These are phyloP conservation scores for Micrasema longulum DNA, from an alignment of 1,140 invertebrate species.

Conservation along the genomic window DNA sequence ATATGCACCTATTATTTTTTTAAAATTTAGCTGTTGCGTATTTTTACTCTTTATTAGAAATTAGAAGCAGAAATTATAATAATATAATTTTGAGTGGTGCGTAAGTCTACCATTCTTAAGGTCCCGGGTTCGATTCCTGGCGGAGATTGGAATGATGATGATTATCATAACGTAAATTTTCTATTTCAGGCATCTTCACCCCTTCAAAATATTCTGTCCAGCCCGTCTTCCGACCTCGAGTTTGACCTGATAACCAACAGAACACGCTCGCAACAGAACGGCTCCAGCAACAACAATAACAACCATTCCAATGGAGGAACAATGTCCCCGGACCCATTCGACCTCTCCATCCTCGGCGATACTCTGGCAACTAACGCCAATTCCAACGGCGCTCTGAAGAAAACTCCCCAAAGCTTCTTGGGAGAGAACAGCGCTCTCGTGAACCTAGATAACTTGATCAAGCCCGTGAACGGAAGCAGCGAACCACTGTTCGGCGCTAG, in stretches of 20 bases:
- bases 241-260: conserved; percentile 85
- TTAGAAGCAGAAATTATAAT: no score
- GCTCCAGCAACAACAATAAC: conserved; percentile 59
- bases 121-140: no score
- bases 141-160: no score
- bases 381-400: conserved; percentile 71
- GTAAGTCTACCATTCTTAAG: no score
- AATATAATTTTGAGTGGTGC: no score
- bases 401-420: conserved; percentile 92
- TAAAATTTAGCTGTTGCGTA: no score
- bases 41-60: no score
- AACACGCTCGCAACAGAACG: conserved; percentile 62
- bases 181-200: conserved; percentile 50
- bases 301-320: conserved; percentile 59
- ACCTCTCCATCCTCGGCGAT: conserved; percentile 73
- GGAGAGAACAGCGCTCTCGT: conserved; percentile 94
- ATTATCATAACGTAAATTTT: background rate
- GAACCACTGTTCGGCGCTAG: conserved; percentile 44
- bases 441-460: conserved; percentile 95
- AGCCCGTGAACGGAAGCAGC: conserved; percentile 62
- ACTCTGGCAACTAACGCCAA: conserved; percentile 61
- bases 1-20: no score
- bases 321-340: conserved; percentile 76
- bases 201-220: conserved; percentile 61
- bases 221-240: conserved; percentile 80